Evolutionary conservation across 2,888 invertebrate genomes (phyloP).

Genomic region (Nemotelus nigrinus): DNA sequence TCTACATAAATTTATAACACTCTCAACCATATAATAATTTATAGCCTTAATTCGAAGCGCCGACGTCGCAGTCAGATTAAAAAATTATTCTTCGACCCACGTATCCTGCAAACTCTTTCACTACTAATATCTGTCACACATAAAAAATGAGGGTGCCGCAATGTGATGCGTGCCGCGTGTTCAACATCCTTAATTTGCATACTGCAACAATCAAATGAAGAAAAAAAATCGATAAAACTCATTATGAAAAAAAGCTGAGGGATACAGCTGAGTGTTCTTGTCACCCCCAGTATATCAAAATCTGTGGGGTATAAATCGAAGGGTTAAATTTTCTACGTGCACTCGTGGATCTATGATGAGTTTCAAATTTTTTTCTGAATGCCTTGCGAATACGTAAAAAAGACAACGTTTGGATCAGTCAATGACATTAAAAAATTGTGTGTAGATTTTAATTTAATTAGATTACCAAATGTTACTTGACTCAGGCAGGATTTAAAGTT

Average conservation of each 20-base stretch:
- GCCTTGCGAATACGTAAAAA: neutral
- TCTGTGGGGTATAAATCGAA: neutral
- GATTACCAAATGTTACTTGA: neutral
- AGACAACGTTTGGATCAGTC: slow-evolving; percentile 8
- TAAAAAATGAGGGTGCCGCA: slow-evolving; percentile 19
- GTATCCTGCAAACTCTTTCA: neutral
- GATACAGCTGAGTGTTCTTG: neutral
- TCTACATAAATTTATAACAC: no score
- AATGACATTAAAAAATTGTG: slow-evolving; percentile 5
- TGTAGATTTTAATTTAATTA: slow-evolving; percentile 20
- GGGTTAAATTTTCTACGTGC: slow-evolving; percentile 11
- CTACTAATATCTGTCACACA: slow-evolving; percentile 7
- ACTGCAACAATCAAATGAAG: slow-evolving; percentile 8
- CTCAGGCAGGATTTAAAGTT: no score
- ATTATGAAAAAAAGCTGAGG: slow-evolving; percentile 1
- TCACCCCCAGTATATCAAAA: slow-evolving; percentile 14
- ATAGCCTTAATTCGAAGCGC: no score
- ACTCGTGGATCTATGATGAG: no score
- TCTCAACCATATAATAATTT: no score
- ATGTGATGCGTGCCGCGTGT: neutral
- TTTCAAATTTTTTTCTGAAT: no score
- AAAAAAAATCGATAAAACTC: slow-evolving; percentile 16
- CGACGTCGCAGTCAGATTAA: no score
- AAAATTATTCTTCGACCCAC: no score
- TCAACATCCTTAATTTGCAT: slow-evolving; percentile 1